Base-by-base conservation (phyloP, 2,113 vertebrate species). In the Prunella fulvescens region DNA sequence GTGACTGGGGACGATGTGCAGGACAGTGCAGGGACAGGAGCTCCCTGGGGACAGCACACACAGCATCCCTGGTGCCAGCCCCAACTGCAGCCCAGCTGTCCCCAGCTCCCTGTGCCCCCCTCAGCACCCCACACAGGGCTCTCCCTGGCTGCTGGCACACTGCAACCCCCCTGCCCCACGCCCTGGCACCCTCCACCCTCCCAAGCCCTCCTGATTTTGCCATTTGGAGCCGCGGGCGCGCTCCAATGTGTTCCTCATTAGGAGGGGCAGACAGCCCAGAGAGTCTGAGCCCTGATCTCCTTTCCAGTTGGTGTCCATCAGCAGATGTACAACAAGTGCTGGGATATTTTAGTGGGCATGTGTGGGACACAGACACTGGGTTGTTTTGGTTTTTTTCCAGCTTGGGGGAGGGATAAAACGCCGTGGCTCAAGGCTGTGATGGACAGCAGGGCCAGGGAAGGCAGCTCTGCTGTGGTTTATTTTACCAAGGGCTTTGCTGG, bases 211-310 rank as follows among this genome's bases (percentile, higher is more conserved):
- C 93, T 57, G 90, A 78, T 92, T 95, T 86, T 64, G 91, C 84
- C 86, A 80, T 96, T 93, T 14, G 80, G 77, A 92, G 95, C 87
- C 4, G 25, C 15, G 12, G 76, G 72, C n/a, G 1, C 0, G 65
- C 89, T 94, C 91, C 94, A 94, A 96, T 96, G 92, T 97, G 95
- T 91, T 97, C 94, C 95, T 96, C 96, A 95, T 97, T 97, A 97
- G 85, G 70, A 88, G 92, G 90, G 93, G 96, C 97, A 97, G 97
- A 96, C 97, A 96, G 96, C 92, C 93, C 95, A 92, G 96, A 7
- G 56, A 97, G 94, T 91, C 96, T 94, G 94, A 96, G 95, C 83
- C 86, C 90, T 96, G 33, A 97, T 96, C 97, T 95, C 92, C 96
- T 97, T 97, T 97, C 95, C 97, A 97, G 96, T 97, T 97, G 97